Conservation (phyloP, 2,888 invertebrate species). For the Pocota personata region DNA sequence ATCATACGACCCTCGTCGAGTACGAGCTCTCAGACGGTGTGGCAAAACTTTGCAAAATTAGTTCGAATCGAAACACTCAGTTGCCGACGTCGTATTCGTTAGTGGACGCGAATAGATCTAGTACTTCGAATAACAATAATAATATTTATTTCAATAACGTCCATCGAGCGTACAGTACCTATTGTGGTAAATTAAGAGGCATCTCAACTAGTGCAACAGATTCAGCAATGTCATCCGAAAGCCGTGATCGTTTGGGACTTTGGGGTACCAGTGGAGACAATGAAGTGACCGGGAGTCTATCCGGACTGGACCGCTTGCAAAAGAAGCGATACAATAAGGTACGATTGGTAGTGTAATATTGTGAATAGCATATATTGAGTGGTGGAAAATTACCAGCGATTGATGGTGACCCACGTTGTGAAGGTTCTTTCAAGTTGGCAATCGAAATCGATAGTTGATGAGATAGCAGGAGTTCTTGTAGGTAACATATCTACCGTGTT, state of each 20-base stretch:
- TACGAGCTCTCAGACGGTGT: conserved; percentile 81
- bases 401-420: background rate
- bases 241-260: conserved; percentile 79
- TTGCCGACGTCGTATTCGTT: conserved; percentile 66
- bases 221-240: conserved; percentile 53
- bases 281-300: conserved; percentile 79
- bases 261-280: conserved; percentile 80
- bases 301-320: conserved; percentile 79
- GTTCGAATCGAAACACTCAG: conserved; percentile 79
- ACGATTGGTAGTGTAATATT: conserved; percentile 61
- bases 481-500: background rate
- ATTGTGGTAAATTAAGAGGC: conserved; percentile 55
- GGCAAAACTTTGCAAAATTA: conserved; percentile 80
- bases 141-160: conserved; percentile 51
- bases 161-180: conserved; percentile 61
- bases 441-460: background rate
- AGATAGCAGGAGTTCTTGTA: background rate
- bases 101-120: conserved; percentile 27
- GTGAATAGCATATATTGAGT: background rate
- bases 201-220: conserved; percentile 13
- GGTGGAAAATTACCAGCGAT: conserved; percentile 55
- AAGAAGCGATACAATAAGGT: conserved; percentile 81
- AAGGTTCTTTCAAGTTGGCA: background rate
- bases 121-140: conserved; percentile 34
- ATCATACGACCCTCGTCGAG: conserved; percentile 79